Evolutionary conservation across 2,888 invertebrate species (phyloP).

Genomic region (Drosophila kokeensis): DNA sequence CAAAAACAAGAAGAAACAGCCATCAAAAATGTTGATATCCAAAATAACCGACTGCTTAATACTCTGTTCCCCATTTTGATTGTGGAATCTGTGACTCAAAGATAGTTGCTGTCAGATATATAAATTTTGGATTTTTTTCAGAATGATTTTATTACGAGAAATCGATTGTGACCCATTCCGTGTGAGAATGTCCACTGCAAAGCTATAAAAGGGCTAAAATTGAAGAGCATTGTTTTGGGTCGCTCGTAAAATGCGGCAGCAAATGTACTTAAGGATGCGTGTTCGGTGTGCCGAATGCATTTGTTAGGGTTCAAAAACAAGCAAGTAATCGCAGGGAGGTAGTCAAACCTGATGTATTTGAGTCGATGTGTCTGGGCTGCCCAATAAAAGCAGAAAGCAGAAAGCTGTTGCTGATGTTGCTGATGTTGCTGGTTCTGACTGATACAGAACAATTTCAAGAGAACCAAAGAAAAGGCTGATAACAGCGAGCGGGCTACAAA

Average conservation of each 20-base stretch:
- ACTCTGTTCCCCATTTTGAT: not conserved
- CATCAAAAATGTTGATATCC: not conserved
- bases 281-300: constrained; percentile 67
- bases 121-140: too few relatives aligned
- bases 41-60: not conserved
- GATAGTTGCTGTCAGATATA: too few relatives aligned
- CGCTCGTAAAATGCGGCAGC: constrained; percentile 66
- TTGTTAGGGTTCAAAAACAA: constrained; percentile 19
- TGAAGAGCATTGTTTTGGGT: constrained; percentile 10
- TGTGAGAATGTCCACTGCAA: not conserved
- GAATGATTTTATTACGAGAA: not conserved
- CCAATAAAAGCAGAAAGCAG: constrained; percentile 62
- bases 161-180: not conserved
- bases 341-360: constrained; percentile 30
- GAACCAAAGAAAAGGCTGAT: constrained; percentile 40
- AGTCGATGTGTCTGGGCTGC: constrained; percentile 25
- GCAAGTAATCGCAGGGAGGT: constrained; percentile 9
- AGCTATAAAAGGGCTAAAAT: constrained; percentile 11
- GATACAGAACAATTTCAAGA: constrained; percentile 57
- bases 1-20: constrained; percentile 8
- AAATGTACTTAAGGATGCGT: constrained; percentile 49
- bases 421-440: constrained; percentile 12
- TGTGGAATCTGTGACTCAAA: not conserved
- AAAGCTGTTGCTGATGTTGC: not conserved
- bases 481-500: constrained; percentile 61